Base-by-base conservation (phyloP, 2,888 invertebrate species). In the Mythimna vitellina region DNA sequence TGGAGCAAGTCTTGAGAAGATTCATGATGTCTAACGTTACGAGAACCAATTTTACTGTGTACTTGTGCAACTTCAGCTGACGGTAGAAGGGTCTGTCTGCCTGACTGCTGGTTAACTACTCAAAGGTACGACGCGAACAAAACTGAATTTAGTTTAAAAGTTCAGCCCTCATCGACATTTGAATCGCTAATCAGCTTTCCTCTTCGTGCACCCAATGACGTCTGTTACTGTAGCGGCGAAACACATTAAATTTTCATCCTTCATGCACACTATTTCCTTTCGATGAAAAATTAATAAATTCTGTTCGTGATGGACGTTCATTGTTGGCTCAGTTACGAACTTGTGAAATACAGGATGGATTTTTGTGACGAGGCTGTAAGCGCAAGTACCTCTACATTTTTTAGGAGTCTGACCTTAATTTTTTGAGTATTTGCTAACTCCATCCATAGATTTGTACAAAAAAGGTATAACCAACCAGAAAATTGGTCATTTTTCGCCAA, bases 141-240 rank as follows among this genome's bases (percentile, higher is more conserved):
- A 42, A 65, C 14, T 51, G 46, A 75, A 69, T 61, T 29, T 12
- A 46, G 32, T 58, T 73, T 6, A 38, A 53, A 38, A 54, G 56
- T 69, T 65, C 64, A 62, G 20, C 1, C 5, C 12, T 53, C 49
- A 77, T 70, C 61, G 62, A 54, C 49, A 20, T 69, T 35, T 56
- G 56, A 61, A 69, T 65, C 12, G 9, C 1, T 58, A 65, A 65
- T 38, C 29, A 49, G 17, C 8, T n/a, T 10, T 7, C n/a, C 14
- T 42, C 20, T 35, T n/a, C 49, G 49, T 54, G 46, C 14, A 46
- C 20, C 25, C 9, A 22, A 3, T 42, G 35, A 49, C 49, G 29
- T 38, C 5, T 35, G 32, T 57, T 32, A 29, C 20, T 5, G 20
- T 10, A 29, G 20, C 32, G 5, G 51, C 46, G 6, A 5, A 56